Conservation (phyloP, 2,113 vertebrate genomes). For the Nothoprocta pentlandii region DNA sequence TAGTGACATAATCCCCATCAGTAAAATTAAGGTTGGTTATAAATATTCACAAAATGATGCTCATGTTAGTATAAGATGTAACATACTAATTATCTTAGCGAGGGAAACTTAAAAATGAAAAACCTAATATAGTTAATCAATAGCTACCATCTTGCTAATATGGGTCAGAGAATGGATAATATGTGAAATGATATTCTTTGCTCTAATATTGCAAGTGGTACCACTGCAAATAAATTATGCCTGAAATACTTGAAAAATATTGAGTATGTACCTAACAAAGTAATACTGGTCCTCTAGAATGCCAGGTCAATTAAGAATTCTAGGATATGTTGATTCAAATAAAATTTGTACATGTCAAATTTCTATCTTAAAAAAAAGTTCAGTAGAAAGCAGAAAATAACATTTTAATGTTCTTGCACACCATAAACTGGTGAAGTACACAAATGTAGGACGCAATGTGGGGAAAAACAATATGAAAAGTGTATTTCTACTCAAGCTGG, state of each 20-base stretch:
- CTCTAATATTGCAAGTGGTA: neutral
- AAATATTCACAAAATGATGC: neutral
- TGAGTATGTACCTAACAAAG: no score
- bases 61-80: neutral
- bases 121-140: accelerated
- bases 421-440: neutral
- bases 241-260: neutral
- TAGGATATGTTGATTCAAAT: neutral
- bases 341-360: neutral
- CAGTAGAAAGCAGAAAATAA: neutral
- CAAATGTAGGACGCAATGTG: neutral
- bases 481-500: neutral
- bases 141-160: neutral
- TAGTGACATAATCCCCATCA: neutral
- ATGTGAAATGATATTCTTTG: neutral
- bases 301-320: neutral
- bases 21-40: neutral
- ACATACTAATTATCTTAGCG: accelerated
- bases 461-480: neutral
- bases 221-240: neutral
- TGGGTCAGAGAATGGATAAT: neutral
- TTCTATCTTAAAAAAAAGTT: neutral
- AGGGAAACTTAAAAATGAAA: neutral
- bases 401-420: neutral
- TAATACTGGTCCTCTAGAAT: neutral